These are phyloP conservation scores for Erebia epiphron DNA, from an alignment of 2,888 invertebrate genomes.

Conservation along the genomic window DNA sequence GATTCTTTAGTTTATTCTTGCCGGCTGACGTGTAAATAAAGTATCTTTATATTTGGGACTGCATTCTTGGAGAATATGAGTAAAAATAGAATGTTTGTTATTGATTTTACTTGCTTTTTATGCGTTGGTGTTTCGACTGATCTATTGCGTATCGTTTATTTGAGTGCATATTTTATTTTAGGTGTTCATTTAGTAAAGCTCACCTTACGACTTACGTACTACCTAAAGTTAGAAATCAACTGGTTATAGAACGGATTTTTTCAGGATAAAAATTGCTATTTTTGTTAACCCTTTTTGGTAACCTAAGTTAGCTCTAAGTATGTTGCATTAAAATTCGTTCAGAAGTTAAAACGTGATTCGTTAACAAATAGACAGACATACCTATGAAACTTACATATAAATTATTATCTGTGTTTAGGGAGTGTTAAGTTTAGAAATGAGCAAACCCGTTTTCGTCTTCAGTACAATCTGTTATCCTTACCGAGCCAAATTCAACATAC, in stretches of 20 bases:
- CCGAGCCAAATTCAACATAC: conserved; percentile 6
- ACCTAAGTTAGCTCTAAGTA: too few species aligned
- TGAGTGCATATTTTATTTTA: not conserved
- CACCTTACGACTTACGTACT: not conserved
- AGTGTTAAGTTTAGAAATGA: not conserved
- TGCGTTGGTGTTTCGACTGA: conserved; percentile 22
- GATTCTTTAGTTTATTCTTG: conserved; percentile 18
- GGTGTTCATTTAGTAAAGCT: not conserved
- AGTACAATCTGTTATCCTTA: not conserved
- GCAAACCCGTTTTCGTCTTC: not conserved
- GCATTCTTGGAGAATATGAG: not conserved
- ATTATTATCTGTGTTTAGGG: too few species aligned
- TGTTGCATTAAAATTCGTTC: too few species aligned
- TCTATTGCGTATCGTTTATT: conserved; percentile 8
- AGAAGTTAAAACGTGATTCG: too few species aligned
- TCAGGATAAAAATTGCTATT: too few species aligned
- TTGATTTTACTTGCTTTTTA: conserved; percentile 1
- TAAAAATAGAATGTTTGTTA: conserved; percentile 9
- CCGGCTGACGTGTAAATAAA: conserved; percentile 1
- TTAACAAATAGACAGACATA: too few species aligned
- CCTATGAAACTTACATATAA: too few species aligned
- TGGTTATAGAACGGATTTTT: too few species aligned
- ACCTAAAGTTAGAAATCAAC: too few species aligned
- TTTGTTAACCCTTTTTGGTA: too few species aligned
- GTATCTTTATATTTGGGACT: conserved; percentile 16